Percentiles rank a stretch among this genome's conserved stretches.
Evolutionary conservation across 2,797 vertebrate species (phyloP).

Genomic region (Distichodus sexfasciatus): DNA sequence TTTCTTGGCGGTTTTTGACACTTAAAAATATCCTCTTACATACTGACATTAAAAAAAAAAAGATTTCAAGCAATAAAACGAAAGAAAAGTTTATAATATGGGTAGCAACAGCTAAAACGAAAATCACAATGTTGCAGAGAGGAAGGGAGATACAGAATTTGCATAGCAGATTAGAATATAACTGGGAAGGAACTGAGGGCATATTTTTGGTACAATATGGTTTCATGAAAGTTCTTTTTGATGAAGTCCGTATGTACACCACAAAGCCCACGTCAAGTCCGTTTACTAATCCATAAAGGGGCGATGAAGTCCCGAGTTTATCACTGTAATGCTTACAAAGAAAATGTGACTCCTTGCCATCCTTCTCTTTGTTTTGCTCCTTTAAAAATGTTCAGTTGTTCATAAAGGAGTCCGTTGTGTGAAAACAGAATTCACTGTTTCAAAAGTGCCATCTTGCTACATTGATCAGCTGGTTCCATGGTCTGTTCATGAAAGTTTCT

Average conservation of each 20-base stretch:
- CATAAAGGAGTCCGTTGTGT: slow-evolving; percentile 63
- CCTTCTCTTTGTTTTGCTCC: slow-evolving; percentile 49
- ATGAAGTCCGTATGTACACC: slow-evolving; percentile 84
- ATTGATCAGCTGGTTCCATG: slow-evolving; percentile 79
- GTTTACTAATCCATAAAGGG: slow-evolving; percentile 61
- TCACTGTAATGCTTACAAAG: slow-evolving; percentile 61
- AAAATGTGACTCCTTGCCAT: slow-evolving; percentile 50
- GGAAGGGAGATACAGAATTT: slow-evolving; percentile 80
- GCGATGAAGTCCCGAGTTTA: slow-evolving; percentile 60
- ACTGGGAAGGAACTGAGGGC: slow-evolving; percentile 74
- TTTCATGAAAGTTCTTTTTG: slow-evolving; percentile 78
- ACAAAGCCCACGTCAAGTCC: slow-evolving; percentile 70
- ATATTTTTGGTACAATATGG: slow-evolving; percentile 88
- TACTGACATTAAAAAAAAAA: slow-evolving; percentile 78
- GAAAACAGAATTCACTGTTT: slow-evolving; percentile 60
- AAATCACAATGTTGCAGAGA: slow-evolving; percentile 71
- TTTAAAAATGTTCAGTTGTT: slow-evolving; percentile 34
- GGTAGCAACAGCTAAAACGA: slow-evolving; percentile 79
- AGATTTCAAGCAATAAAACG: slow-evolving; percentile 80
- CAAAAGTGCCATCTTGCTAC: slow-evolving; percentile 95
- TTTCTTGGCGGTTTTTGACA: slow-evolving; percentile 79
- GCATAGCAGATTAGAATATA: slow-evolving; percentile 93
- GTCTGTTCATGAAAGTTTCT: slow-evolving; percentile 72
- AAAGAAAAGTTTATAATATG: slow-evolving; percentile 81
- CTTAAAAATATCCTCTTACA: slow-evolving; percentile 72